These are phyloP conservation scores for Drosophila pseudotakahashii DNA, from an alignment of 2,888 invertebrate species.

Conservation along the genomic window DNA sequence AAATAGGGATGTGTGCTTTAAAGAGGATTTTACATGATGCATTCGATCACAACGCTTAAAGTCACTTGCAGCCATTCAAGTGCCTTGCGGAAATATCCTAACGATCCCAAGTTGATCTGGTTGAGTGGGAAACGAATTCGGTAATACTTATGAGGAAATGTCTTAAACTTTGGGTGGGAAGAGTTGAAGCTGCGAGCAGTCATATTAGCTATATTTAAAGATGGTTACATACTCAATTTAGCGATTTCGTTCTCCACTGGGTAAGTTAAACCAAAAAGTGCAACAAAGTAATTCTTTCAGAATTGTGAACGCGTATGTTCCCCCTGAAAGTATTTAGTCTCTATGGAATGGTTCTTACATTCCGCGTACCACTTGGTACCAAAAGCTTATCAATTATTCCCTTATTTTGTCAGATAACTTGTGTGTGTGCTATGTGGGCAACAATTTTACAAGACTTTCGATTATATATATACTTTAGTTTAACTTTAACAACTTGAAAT, in stretches of 20 bases:
- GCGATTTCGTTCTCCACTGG: slow-evolving; percentile 20
- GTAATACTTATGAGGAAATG: slow-evolving; percentile 31
- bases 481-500: slow-evolving; percentile 41
- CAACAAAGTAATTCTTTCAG: not conserved
- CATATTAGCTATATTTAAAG: not conserved
- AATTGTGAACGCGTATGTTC: slow-evolving; percentile 41
- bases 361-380: slow-evolving; percentile 16
- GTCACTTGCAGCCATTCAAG: slow-evolving; percentile 85
- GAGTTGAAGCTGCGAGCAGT: not conserved
- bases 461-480: slow-evolving; percentile 8
- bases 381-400: slow-evolving; percentile 61
- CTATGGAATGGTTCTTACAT: slow-evolving; percentile 21
- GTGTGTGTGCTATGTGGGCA: slow-evolving; percentile 22
- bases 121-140: slow-evolving; percentile 24
- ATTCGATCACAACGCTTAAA: slow-evolving; percentile 61
- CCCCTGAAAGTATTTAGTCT: slow-evolving; percentile 3
- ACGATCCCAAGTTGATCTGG: slow-evolving; percentile 52
- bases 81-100: slow-evolving; percentile 73
- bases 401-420: slow-evolving; percentile 80
- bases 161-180: slow-evolving; percentile 25
- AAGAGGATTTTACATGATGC: slow-evolving; percentile 70
- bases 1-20: slow-evolving; percentile 4
- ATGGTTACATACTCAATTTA: slow-evolving; percentile 8
- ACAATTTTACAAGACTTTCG: slow-evolving; percentile 28
- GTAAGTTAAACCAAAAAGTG: not conserved